Percentiles rank a stretch among this genome's conserved stretches.
Conservation (phyloP, 2,888 invertebrate genomes). For the Dynastes maya region DNA sequence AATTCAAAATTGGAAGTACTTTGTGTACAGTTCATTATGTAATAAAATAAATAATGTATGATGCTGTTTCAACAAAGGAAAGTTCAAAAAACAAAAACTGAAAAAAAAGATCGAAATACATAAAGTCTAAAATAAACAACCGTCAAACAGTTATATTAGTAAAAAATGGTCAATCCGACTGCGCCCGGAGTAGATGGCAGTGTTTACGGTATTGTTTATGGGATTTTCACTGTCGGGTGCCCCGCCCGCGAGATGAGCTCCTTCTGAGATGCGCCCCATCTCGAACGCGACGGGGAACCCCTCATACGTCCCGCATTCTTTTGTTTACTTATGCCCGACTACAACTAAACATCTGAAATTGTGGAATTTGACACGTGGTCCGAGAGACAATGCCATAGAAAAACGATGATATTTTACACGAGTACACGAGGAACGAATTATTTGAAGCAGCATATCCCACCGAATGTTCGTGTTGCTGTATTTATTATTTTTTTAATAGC, state of each 20-base stretch:
- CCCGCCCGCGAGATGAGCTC: conserved; percentile 59
- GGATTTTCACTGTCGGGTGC: conserved; percentile 60
- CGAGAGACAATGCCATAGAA: conserved; percentile 50
- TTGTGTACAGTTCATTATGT: conserved; percentile 20
- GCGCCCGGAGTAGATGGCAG: conserved; percentile 60
- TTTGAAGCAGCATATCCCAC: conserved; percentile 19
- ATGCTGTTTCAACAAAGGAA: conserved; percentile 3
- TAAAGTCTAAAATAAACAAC: conserved; percentile 67
- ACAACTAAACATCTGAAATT: conserved; percentile 57
- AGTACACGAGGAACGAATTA: conserved; percentile 40
- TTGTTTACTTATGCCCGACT: conserved; percentile 59
- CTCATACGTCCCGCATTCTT: conserved; percentile 54
- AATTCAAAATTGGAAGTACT: too few relatives aligned
- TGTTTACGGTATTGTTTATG: conserved; percentile 68
- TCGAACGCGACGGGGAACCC: conserved; percentile 56
- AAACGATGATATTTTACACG: conserved; percentile 46
- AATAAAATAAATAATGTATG: conserved; percentile 37
- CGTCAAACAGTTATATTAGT: conserved; percentile 67
- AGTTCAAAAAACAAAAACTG: conserved; percentile 15
- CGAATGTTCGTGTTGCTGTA: conserved; percentile 19
- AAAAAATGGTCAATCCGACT: conserved; percentile 63
- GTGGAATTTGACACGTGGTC: conserved; percentile 57
- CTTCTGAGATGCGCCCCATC: conserved; percentile 58
- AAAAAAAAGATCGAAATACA: conserved; percentile 55
- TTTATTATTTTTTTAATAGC: conserved; percentile 39